A percentile compares a stretch with the other conserved stretches of the same genome.
phyloP scores from a whole-genome alignment of 2,113 vertebrate genomes.

The Hemichromis elongatus region DNA sequence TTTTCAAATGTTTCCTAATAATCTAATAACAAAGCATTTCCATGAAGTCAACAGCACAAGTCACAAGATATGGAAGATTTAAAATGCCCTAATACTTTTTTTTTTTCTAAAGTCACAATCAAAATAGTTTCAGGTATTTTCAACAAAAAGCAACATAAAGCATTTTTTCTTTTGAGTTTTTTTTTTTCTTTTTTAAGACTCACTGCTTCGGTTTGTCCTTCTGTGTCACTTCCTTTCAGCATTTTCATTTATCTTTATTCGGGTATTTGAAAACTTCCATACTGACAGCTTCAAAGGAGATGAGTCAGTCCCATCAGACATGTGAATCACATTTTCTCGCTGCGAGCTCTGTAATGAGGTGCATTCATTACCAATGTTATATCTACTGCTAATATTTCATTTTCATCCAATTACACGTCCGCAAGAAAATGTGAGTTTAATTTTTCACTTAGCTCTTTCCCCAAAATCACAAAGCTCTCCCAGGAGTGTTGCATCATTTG shows the following conservation, averaged over 20 bases:
- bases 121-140: not conserved
- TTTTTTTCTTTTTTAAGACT: not conserved
- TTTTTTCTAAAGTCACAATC: not conserved
- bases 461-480: not conserved
- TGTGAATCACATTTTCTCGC: not conserved
- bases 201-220: not conserved
- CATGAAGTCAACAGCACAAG: not conserved
- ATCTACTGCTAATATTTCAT: slow-evolving; percentile 24
- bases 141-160: not conserved
- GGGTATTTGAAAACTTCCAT: not conserved
- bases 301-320: not conserved
- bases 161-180: not conserved
- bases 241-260: not conserved
- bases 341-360: not conserved
- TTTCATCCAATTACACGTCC: slow-evolving; percentile 39
- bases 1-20: too few relatives aligned
- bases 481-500: not conserved
- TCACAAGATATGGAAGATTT: not conserved
- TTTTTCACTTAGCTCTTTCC: not conserved
- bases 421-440: slow-evolving; percentile 30
- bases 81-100: not conserved
- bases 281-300: not conserved
- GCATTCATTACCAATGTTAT: not conserved
- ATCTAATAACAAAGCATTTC: not conserved
- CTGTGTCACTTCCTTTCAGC: not conserved